Base-by-base conservation (phyloP, 1,140 invertebrate species). In the Drosophila saltans region DNA sequence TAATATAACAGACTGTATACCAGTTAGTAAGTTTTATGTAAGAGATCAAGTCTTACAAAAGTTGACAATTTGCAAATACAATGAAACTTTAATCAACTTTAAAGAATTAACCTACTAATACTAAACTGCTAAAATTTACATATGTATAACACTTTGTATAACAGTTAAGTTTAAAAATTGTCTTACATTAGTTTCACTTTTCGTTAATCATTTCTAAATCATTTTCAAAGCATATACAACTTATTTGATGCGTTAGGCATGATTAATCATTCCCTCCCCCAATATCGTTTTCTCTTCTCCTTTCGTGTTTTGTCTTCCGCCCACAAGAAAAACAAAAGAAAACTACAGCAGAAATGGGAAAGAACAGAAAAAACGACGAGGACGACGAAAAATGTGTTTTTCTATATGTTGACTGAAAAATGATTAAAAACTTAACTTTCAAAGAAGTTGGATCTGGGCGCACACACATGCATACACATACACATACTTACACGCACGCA, bases 401-500 rank as follows among this genome's bases (percentile, higher is more conserved):
- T 75, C 45, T 66, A 24, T 69, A 52, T 71, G 78, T 77, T 75
- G 80, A 83, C 80, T 82, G 80, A 79, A 82, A 82, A 82, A 82
- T 82, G 80, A 82, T 82, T 82, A 82, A 82, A 82, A 82, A 82
- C 80, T 82, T 79, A 79, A 82, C 80, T 82, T 83, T 69, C 80
- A 75, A 82, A 83, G 80, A 82, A 82, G 79, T 81, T 82, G 45
- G 45, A 52, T 78, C 48, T 69, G 43, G 40, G 55, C 5, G 24
- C 41, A 57, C 59, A 52, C 48, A 59, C 33, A 26, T 16, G 11
- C 26, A 24, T 24, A 6, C 30, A 24, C 30, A 9, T 3, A 30
- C 41, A 57, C 5, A 30, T 36, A 57, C 59, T 43, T 43, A 59
- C 33, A 26, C 24, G n/a, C 26, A 24, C 30, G 6, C 30, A 24